phyloP scores from a whole-genome alignment of 2,797 vertebrate species.

The Phalanger gymnotis region DNA sequence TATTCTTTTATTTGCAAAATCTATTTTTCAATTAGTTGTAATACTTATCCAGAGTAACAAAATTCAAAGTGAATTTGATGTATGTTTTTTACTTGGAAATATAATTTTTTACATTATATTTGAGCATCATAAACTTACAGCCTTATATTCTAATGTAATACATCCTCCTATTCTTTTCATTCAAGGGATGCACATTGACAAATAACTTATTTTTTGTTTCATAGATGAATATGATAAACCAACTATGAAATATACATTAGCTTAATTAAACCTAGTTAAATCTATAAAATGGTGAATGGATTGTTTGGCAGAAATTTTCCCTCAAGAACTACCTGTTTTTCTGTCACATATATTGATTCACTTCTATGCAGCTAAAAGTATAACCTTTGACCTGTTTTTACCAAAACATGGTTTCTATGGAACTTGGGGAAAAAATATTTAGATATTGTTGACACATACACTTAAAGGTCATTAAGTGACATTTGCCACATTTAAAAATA shows the following conservation, averaged over 20 bases:
- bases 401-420: conserved; percentile 50
- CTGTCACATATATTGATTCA: not conserved
- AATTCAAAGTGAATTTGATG: conserved; percentile 49
- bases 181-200: conserved; percentile 18
- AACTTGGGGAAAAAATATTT: conserved; percentile 27
- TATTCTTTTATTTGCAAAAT: conserved; percentile 13
- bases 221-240: not conserved
- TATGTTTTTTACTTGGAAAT: not conserved
- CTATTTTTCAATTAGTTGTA: conserved; percentile 6
- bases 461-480: conserved; percentile 36
- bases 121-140: not conserved
- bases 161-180: not conserved
- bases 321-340: conserved; percentile 52
- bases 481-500: conserved; percentile 50
- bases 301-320: not conserved
- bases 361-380: not conserved
- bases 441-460: rapidly evolving
- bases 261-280: conserved; percentile 2
- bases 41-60: conserved; percentile 18
- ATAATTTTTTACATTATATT: not conserved
- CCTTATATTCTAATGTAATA: not conserved
- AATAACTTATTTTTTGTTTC: not conserved
- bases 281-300: not conserved
- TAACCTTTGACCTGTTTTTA: not conserved
- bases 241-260: not conserved